Conservation (phyloP, 2,797 vertebrate genomes). For the Tiaroga cobitis region DNA sequence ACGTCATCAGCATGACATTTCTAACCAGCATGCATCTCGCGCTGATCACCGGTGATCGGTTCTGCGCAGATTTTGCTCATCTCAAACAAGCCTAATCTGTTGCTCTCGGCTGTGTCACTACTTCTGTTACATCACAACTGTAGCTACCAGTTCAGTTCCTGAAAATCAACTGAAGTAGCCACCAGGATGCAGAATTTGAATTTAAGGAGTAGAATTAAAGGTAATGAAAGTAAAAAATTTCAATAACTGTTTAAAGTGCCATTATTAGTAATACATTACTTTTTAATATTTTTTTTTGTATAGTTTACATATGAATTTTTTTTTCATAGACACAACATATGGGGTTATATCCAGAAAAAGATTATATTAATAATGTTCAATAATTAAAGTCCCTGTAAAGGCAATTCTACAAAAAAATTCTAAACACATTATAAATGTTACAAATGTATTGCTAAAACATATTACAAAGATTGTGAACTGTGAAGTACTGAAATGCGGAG, state of each 20-base stretch:
- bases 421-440: too few relatives aligned
- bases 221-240: neutral
- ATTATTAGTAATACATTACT: neutral
- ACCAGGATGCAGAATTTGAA: neutral
- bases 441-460: too few relatives aligned
- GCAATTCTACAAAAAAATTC: too few relatives aligned
- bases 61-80: too few relatives aligned
- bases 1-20: too few relatives aligned
- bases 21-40: too few relatives aligned
- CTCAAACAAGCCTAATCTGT: neutral
- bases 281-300: neutral
- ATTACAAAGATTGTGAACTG: too few relatives aligned
- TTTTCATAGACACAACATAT: neutral
- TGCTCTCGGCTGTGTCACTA: neutral
- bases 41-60: too few relatives aligned
- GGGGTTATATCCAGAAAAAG: neutral
- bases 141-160: neutral
- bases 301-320: neutral
- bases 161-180: too few relatives aligned
- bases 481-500: too few relatives aligned
- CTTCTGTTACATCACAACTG: neutral
- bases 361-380: neutral
- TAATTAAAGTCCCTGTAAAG: too few relatives aligned
- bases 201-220: neutral
- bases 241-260: neutral